Evolutionary conservation across 1,140 invertebrate species (phyloP).

Genomic region (Saccostrea glomerata): DNA sequence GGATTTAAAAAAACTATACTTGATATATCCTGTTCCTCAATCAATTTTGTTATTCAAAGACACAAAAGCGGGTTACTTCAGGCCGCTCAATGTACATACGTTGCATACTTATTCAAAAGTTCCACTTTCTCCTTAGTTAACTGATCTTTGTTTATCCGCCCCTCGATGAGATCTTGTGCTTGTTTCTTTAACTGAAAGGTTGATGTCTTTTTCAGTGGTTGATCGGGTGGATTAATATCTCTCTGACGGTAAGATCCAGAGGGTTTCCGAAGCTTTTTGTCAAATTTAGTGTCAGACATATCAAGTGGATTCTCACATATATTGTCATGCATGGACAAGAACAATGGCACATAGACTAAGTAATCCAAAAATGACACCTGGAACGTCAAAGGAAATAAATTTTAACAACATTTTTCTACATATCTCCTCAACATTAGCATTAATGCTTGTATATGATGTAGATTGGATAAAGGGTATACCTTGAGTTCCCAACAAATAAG

Average conservation of each 20-base stretch:
- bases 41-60: not conserved
- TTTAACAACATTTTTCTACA: not conserved
- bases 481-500: too few species aligned
- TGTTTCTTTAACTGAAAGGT: slow-evolving; percentile 63
- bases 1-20: too few species aligned
- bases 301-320: slow-evolving; percentile 75
- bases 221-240: slow-evolving; percentile 74
- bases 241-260: slow-evolving; percentile 67
- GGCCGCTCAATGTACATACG: slow-evolving; percentile 56
- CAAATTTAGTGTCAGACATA: slow-evolving; percentile 73
- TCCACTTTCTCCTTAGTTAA: slow-evolving; percentile 63
- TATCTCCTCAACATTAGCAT: not conserved
- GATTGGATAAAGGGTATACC: too few species aligned
- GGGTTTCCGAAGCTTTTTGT: slow-evolving; percentile 49
- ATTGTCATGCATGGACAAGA: slow-evolving; percentile 77
- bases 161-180: slow-evolving; percentile 68
- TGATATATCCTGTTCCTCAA: too few species aligned
- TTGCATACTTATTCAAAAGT: slow-evolving; percentile 65
- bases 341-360: slow-evolving; percentile 75
- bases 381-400: slow-evolving; percentile 30
- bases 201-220: slow-evolving; percentile 63
- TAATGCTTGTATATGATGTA: too few species aligned
- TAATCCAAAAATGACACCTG: slow-evolving; percentile 77
- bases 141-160: slow-evolving; percentile 61
- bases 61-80: slow-evolving; percentile 30